Evolutionary conservation across 2,797 vertebrate genomes (phyloP).

Genomic region (Acridotheres tristis): DNA sequence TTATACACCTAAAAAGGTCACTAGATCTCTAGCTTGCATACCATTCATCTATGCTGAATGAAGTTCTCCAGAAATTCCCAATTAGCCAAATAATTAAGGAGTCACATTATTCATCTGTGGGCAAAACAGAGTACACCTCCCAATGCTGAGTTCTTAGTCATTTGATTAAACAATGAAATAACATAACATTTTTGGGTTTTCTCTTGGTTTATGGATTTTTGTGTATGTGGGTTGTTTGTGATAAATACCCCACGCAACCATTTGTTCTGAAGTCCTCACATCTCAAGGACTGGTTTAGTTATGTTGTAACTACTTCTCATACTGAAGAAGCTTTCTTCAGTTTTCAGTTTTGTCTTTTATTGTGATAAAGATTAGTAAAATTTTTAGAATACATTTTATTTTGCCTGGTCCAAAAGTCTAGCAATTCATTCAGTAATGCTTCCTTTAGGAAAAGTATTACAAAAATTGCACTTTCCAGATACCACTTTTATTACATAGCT

Average conservation of each 20-base stretch:
- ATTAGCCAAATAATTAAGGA: neutral
- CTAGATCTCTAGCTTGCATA: neutral
- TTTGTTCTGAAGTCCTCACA: neutral
- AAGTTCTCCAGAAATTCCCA: neutral
- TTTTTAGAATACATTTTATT: neutral
- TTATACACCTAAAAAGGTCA: neutral
- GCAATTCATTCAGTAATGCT: neutral
- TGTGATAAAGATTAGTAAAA: neutral
- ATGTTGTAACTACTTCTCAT: neutral
- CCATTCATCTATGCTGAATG: neutral
- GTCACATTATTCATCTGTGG: neutral
- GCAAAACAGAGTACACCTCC: neutral
- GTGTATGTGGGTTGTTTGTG: rapidly evolving
- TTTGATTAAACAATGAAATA: neutral
- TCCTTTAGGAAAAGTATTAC: neutral
- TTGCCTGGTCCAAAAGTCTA: neutral
- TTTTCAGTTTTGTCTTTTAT: neutral
- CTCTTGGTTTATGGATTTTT: neutral
- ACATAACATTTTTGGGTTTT: neutral
- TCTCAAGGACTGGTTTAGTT: neutral
- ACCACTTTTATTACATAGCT: neutral
- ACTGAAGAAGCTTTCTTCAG: neutral
- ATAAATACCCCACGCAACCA: neutral
- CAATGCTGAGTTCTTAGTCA: neutral
- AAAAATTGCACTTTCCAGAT: neutral